Evolutionary conservation across 2,113 vertebrate genomes (phyloP), one percentile per base, ranked within the genome.

Genomic region (Trematomus loennbergii): DNA sequence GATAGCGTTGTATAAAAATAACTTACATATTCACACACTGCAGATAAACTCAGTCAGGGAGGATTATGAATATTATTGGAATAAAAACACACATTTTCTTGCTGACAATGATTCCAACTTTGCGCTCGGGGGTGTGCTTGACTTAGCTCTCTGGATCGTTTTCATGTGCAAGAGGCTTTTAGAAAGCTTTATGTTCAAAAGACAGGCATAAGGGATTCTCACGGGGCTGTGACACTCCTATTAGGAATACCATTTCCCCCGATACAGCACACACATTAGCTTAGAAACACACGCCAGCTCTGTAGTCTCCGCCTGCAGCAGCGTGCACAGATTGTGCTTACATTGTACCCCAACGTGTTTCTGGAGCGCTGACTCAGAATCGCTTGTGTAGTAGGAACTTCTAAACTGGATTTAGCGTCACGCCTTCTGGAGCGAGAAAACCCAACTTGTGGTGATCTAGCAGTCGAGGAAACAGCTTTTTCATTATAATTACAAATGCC

Each of bases 121-220:
- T 29, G 49, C 73, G 77, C 83, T 80, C 3, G 5, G 11, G 74
- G 84, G 74, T 72, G 61, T 68, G 61, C 73, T 86, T 80, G 78
- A 87, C 86, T 86, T 72, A 40, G 62, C 78, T 81, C 55, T 50
- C 61, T 29, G 25, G 78, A 49, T 85, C 22, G 6, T 82, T 87
- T 81, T 87, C 48, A 75, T 66, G 71, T 64, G 83, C 40, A 62
- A 64, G 70, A 81, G 52, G 78, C 82, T 89, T 88, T 85, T 81
- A 68, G 59, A 55, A 69, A 60, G 70, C 73, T 91, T 80, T 80
- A 82, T 88, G 83, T 87, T 85, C 55, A 83, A 87, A 84, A 80
- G 75, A 87, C 36, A 61, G 58, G 70, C 80, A 77, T 79, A 53
- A 62, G 78, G 67, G 74, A 86, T 80, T 88, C 85, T 85, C 86